phyloP scores from a whole-genome alignment of 2,888 invertebrate species.

The Nasonovia ribisnigri region DNA sequence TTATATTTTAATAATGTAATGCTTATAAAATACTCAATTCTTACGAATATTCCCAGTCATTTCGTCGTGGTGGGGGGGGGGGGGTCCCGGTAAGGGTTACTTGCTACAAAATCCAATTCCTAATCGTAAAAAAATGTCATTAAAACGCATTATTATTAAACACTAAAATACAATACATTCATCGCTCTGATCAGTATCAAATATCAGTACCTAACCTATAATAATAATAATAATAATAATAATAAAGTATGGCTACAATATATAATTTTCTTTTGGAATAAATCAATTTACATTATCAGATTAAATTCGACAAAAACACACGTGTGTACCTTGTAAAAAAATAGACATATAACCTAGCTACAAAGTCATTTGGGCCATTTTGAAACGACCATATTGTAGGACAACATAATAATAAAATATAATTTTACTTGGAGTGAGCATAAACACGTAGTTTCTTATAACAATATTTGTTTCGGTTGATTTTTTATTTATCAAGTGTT shows the following conservation, averaged over 20 bases:
- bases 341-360: not conserved
- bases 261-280: not conserved
- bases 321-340: not conserved
- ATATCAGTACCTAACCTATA: not conserved
- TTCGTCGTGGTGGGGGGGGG: not conserved
- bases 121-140: not conserved
- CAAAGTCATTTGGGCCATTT: not conserved
- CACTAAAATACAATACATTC: not conserved
- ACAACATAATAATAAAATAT: too few relatives aligned
- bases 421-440: not conserved
- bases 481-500: not conserved
- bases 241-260: not conserved
- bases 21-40: not conserved
- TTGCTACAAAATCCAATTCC: not conserved
- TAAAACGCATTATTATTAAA: not conserved
- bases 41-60: not conserved
- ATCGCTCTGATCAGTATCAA: not conserved
- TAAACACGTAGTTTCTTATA: not conserved
- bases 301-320: not conserved
- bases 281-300: not conserved
- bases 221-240: not conserved
- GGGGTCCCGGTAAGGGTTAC: not conserved
- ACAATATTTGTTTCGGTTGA: not conserved
- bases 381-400: not conserved
- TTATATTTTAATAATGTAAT: not conserved